phyloP scores from a whole-genome alignment of 2,797 vertebrate species.

The Halcyon badia region DNA sequence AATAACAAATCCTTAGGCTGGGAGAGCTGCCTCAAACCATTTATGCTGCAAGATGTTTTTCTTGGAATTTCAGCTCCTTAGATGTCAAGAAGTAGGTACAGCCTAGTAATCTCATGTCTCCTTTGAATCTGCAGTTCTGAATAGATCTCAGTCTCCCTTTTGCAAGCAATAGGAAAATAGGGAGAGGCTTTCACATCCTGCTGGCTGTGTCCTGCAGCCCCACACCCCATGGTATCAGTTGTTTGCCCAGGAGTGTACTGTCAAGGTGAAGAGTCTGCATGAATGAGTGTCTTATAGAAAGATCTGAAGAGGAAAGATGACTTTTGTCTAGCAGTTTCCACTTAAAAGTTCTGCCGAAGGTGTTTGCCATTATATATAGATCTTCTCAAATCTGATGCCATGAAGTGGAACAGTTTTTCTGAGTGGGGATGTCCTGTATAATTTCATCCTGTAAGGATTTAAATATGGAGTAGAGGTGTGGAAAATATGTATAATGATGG shows the following conservation, averaged over 20 bases:
- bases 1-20: background rate
- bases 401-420: background rate
- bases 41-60: background rate
- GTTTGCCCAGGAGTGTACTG: background rate
- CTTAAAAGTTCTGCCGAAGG: background rate
- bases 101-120: background rate
- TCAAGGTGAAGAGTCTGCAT: background rate
- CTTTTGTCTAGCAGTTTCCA: background rate
- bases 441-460: background rate
- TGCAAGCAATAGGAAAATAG: background rate
- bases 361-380: background rate
- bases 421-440: background rate
- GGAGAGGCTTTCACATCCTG: background rate
- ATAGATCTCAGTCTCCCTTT: background rate
- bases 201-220: background rate
- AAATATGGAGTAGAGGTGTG: background rate
- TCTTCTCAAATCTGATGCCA: background rate
- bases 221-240: accelerated
- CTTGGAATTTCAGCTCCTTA: background rate
- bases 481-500: background rate
- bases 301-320: background rate
- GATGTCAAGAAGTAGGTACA: background rate
- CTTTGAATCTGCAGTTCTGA: background rate
- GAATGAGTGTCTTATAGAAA: background rate
- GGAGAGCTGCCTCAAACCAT: background rate